These are phyloP conservation scores for Caenorhabditis sinica DNA, from an alignment of 2,888 invertebrate species.

Conservation along the genomic window DNA sequence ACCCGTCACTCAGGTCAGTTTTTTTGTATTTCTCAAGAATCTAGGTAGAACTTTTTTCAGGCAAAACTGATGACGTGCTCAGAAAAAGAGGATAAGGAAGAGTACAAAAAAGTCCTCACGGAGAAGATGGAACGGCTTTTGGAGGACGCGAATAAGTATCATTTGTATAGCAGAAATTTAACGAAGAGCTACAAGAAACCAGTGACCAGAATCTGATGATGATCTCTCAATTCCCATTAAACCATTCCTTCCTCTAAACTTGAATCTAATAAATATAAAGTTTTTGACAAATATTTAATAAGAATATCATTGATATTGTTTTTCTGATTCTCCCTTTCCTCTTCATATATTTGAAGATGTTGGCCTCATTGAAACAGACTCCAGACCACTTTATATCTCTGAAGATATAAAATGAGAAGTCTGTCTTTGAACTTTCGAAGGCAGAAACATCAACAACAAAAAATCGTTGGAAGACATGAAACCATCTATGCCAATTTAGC, in stretches of 20 bases:
- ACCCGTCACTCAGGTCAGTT: slow-evolving; percentile 27
- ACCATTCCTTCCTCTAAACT: not conserved
- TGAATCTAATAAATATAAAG: not conserved
- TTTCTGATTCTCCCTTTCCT: no score
- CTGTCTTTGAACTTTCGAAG: no score
- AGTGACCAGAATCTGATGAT: not conserved
- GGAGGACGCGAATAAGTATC: slow-evolving; percentile 28
- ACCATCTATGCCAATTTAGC: no score
- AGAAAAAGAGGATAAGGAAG: slow-evolving; percentile 8
- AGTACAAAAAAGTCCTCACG: slow-evolving; percentile 11
- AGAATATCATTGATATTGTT: no score
- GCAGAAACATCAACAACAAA: not conserved
- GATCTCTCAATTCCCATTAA: not conserved
- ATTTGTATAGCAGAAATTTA: slow-evolving; percentile 12
- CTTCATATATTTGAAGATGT: no score
- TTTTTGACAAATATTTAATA: not conserved
- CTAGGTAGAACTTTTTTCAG: no score
- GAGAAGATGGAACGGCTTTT: slow-evolving; percentile 42
- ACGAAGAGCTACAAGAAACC: slow-evolving; percentile 29
- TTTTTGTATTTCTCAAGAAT: not conserved
- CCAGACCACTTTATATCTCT: no score
- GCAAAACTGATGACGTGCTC: slow-evolving; percentile 8
- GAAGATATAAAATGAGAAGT: no score
- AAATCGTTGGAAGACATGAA: no score
- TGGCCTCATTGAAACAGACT: no score